These are phyloP conservation scores for Macrophya annulata DNA, from an alignment of 2,888 invertebrate genomes.

Conservation along the genomic window DNA sequence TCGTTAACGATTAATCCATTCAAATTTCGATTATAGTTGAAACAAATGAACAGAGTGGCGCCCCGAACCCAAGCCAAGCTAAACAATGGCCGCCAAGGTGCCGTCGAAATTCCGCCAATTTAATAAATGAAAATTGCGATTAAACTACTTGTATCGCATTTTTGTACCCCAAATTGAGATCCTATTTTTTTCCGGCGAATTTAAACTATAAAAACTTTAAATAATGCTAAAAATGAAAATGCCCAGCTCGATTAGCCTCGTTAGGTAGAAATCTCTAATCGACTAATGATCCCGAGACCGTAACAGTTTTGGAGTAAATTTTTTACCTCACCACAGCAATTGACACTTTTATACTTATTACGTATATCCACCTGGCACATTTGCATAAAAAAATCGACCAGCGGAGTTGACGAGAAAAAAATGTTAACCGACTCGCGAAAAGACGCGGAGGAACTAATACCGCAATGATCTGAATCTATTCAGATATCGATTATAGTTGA, in stretches of 20 bases:
- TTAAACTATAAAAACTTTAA: neutral
- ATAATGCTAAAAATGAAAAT: neutral
- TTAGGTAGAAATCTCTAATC: too few relatives aligned
- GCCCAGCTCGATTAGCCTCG: too few relatives aligned
- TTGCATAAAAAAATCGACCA: too few relatives aligned
- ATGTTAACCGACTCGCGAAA: neutral
- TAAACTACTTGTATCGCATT: neutral
- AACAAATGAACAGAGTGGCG: neutral
- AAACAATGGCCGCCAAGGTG: neutral
- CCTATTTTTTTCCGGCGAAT: neutral
- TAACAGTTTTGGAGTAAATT: too few relatives aligned
- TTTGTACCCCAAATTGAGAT: neutral
- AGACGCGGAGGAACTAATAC: neutral
- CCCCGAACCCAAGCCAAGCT: neutral
- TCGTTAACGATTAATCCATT: neutral
- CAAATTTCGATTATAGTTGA: neutral
- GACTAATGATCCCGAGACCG: too few relatives aligned
- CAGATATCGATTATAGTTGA: neutral
- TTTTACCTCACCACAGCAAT: too few relatives aligned
- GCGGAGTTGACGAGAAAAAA: too few relatives aligned
- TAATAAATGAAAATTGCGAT: neutral
- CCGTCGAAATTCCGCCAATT: neutral
- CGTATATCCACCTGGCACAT: too few relatives aligned
- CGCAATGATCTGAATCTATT: neutral
- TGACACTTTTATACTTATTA: too few relatives aligned